phyloP scores from a whole-genome alignment of 2,797 vertebrate species.

The Xyrichtys novacula region DNA sequence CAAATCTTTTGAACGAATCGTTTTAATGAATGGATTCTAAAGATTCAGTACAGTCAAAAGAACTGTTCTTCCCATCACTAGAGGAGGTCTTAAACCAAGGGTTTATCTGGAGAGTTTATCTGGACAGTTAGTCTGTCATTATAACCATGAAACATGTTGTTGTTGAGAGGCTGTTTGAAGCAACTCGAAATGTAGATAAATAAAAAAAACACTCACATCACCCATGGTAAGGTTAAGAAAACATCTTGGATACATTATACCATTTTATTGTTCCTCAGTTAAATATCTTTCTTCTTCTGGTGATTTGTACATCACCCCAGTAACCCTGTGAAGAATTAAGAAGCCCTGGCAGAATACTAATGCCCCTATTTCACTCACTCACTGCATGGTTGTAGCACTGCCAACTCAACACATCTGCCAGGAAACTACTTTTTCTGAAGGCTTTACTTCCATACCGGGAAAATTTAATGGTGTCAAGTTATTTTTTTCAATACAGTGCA shows the following conservation, averaged over 20 bases:
- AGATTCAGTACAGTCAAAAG: too few species aligned
- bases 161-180: conserved; percentile 22
- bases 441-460: conserved; percentile 34
- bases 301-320: conserved; percentile 51
- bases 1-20: too few species aligned
- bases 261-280: conserved; percentile 41
- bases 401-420: conserved; percentile 61
- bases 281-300: conserved; percentile 26
- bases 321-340: conserved; percentile 47
- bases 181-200: conserved; percentile 23
- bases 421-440: conserved; percentile 46
- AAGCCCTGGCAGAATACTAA: conserved; percentile 58
- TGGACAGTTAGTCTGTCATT: too few species aligned
- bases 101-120: too few species aligned
- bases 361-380: conserved; percentile 42
- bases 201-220: background rate
- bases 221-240: conserved; percentile 26
- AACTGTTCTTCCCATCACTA: too few species aligned
- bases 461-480: conserved; percentile 39
- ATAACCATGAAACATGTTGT: conserved; percentile 1
- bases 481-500: conserved; percentile 45
- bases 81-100: too few species aligned
- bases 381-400: conserved; percentile 32
- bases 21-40: too few species aligned
- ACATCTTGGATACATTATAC: conserved; percentile 27